Percentiles rank a stretch among this genome's conserved stretches.
phyloP scores from a whole-genome alignment of 2,888 invertebrate genomes.

The Physocephala rufipes region DNA sequence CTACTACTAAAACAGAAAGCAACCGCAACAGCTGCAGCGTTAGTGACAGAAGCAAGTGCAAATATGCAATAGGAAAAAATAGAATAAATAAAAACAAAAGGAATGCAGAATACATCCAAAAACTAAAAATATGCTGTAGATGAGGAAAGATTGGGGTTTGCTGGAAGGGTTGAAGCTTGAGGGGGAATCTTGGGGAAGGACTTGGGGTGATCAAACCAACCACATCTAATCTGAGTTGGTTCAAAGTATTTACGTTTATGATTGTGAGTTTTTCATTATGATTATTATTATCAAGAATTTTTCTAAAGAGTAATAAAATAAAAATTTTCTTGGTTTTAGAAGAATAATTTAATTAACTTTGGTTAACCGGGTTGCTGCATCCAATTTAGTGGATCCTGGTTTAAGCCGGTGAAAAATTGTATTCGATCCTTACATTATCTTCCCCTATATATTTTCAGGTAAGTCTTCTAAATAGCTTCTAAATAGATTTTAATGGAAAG shows the following conservation, averaged over 20 bases:
- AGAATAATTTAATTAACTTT: no score
- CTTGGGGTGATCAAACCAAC: neutral
- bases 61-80: slow-evolving; percentile 32
- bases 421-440: no score
- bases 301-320: slow-evolving; percentile 5
- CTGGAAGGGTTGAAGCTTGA: no score
- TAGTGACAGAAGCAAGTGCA: slow-evolving; percentile 27
- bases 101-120: no score
- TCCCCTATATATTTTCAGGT: no score
- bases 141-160: no score
- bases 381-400: no score
- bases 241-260: slow-evolving; percentile 18
- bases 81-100: neutral
- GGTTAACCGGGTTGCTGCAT: no score
- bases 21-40: slow-evolving; percentile 34
- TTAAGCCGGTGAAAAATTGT: no score
- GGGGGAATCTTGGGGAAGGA: neutral
- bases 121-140: neutral
- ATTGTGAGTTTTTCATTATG: slow-evolving; percentile 7
- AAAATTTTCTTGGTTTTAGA: neutral
- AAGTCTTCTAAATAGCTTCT: no score
- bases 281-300: slow-evolving; percentile 4
- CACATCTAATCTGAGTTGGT: neutral
- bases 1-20: slow-evolving; percentile 12
- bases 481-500: no score